phyloP scores from a whole-genome alignment of 2,888 invertebrate genomes.

The Microchrysa polita region DNA sequence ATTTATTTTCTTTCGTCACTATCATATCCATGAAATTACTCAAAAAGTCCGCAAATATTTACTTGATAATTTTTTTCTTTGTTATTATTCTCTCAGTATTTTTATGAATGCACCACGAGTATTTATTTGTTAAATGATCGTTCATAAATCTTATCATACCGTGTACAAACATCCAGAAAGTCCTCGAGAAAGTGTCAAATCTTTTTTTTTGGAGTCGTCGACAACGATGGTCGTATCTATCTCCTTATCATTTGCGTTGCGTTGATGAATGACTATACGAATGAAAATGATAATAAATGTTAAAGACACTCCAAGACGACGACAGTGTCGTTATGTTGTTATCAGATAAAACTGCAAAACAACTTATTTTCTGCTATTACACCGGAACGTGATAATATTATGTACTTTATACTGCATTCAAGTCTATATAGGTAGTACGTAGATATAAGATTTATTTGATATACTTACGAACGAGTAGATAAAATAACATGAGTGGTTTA shows the following conservation, averaged over 20 bases:
- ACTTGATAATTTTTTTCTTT: background rate
- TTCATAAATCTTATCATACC: constrained; percentile 33
- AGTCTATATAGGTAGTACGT: background rate
- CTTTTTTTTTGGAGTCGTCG: constrained; percentile 26
- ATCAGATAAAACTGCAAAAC: constrained; percentile 4
- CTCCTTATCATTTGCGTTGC: constrained; percentile 4
- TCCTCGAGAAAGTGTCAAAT: constrained; percentile 45
- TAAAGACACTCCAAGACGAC: constrained; percentile 8
- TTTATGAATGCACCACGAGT: constrained; percentile 13
- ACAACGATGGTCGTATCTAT: too few relatives aligned
- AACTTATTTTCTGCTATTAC: too few relatives aligned
- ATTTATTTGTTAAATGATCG: constrained; percentile 33
- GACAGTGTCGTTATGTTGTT: background rate
- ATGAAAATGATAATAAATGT: too few relatives aligned
- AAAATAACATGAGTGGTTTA: too few relatives aligned
- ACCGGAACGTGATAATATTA: background rate
- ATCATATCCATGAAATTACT: too few relatives aligned
- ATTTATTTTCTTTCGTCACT: too few relatives aligned
- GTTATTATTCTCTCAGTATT: too few relatives aligned
- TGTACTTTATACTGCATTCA: background rate
- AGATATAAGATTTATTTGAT: background rate
- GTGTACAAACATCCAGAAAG: constrained; percentile 38
- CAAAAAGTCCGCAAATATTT: constrained; percentile 4
- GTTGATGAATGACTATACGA: constrained; percentile 24
- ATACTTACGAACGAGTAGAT: too few relatives aligned